These are phyloP conservation scores for Nemopilema nomurai DNA, from an alignment of 30 jellyfish, hydroid and myxozoan genomes.

Conservation along the genomic window DNA sequence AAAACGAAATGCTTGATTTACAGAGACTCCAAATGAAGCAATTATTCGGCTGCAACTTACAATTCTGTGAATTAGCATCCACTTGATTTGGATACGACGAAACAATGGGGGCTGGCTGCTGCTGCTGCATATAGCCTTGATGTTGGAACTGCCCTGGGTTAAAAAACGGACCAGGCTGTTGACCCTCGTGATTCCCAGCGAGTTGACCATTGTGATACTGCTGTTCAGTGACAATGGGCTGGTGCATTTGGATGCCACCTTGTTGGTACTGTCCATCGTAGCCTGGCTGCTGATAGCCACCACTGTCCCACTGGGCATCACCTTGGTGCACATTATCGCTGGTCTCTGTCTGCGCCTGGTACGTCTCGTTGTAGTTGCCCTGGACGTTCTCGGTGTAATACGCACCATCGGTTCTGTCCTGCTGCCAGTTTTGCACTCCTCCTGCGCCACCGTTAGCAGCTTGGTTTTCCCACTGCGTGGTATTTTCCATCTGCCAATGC, in stretches of 20 bases:
- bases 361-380: background rate
- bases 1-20: background rate
- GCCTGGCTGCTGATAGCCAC: constrained; percentile 1
- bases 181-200: constrained; percentile 4
- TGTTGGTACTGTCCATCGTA: constrained; percentile 6
- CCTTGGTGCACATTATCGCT: background rate
- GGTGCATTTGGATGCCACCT: background rate
- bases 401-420: background rate
- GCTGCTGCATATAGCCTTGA: constrained; percentile 7
- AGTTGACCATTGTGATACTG: constrained; percentile 4
- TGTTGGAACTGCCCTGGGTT: constrained; percentile 49
- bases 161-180: constrained; percentile 35
- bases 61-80: background rate
- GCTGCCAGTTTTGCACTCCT: background rate
- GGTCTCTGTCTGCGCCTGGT: background rate
- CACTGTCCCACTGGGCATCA: background rate
- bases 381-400: background rate
- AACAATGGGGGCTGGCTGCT: background rate
- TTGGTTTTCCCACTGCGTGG: constrained; percentile 16
- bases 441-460: background rate
- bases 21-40: background rate
- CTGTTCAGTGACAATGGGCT: background rate
- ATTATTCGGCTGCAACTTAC: background rate
- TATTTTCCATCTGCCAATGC: background rate
- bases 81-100: background rate